phyloP scores from a whole-genome alignment of 2,888 invertebrate species.

The Latrodectus elegans region DNA sequence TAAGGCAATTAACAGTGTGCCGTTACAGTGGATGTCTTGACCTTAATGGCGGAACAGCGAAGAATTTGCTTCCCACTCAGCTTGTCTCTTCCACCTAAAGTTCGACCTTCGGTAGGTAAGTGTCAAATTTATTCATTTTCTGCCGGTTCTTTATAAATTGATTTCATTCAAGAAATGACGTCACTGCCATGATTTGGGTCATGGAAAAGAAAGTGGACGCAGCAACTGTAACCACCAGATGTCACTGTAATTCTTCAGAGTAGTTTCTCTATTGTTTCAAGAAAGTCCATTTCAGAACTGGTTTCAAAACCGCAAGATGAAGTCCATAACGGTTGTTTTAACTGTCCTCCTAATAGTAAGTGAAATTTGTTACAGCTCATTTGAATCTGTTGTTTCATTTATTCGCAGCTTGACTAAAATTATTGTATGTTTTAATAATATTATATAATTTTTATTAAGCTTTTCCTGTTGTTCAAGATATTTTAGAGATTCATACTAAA shows the following conservation, averaged over 20 bases:
- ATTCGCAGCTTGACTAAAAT: neutral
- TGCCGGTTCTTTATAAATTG: neutral
- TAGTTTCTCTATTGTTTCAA: conserved; percentile 14
- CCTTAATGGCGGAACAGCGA: neutral
- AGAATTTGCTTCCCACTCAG: neutral
- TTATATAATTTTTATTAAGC: no score
- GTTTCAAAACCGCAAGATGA: conserved; percentile 2
- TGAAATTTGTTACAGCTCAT: neutral
- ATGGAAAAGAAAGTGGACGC: conserved; percentile 53
- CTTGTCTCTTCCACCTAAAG: neutral
- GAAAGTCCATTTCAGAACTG: conserved; percentile 21
- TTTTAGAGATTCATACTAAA: no score
- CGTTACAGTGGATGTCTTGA: neutral
- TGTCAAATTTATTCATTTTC: conserved; percentile 17
- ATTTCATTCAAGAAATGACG: conserved; percentile 26
- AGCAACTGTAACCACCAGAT: conserved; percentile 36
- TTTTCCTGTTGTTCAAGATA: no score
- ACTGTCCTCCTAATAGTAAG: conserved; percentile 2
- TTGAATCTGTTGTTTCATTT: neutral
- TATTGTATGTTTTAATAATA: no score
- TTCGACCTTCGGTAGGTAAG: neutral
- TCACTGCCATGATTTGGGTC: conserved; percentile 56
- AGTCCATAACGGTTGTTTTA: conserved; percentile 5
- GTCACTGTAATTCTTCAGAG: conserved; percentile 32
- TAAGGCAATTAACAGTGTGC: no score